Conservation (phyloP, 2,888 invertebrate genomes). For the Endomychus coccineus region DNA sequence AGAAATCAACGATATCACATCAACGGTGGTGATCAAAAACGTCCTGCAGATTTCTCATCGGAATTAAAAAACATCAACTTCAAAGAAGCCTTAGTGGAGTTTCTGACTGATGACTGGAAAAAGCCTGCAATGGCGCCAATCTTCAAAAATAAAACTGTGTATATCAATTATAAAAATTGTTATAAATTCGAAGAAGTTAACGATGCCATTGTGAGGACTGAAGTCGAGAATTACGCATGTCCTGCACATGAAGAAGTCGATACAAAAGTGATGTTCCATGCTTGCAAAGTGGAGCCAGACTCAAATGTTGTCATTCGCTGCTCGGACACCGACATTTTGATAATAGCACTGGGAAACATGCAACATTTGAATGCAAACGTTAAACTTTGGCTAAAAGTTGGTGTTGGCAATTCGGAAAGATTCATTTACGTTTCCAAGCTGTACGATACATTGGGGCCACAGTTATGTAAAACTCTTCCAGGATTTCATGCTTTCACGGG, state of each 20-base stretch:
- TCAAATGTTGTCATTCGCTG: slow-evolving; percentile 18
- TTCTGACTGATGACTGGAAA: slow-evolving; percentile 20
- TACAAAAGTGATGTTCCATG: slow-evolving; percentile 3
- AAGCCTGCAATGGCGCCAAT: slow-evolving; percentile 16
- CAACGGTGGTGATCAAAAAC: slow-evolving; percentile 18
- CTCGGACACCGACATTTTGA: slow-evolving; percentile 25
- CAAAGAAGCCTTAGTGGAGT: slow-evolving; percentile 23
- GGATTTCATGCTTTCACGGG: slow-evolving; percentile 31
- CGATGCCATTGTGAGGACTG: slow-evolving; percentile 1
- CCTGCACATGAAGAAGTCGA: slow-evolving; percentile 3
- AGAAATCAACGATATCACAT: slow-evolving; percentile 17
- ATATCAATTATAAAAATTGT: slow-evolving; percentile 15
- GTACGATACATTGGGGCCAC: slow-evolving; percentile 22
- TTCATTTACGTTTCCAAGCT: slow-evolving; percentile 23
- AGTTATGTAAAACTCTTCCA: slow-evolving; percentile 25
- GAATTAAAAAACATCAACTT: slow-evolving; percentile 22
- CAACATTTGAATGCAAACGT: slow-evolving; percentile 5
- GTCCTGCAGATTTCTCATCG: slow-evolving; percentile 20
- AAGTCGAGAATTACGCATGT: neutral
- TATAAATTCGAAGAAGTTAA: neutral
- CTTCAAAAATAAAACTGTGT: slow-evolving; percentile 19
- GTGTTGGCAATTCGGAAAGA: slow-evolving; percentile 1
- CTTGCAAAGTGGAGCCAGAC: slow-evolving; percentile 8
- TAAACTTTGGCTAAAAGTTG: neutral
- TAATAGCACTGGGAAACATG: slow-evolving; percentile 25